These are phyloP conservation scores for Drosophila affinis DNA, from an alignment of 2,888 invertebrate genomes.

Conservation along the genomic window DNA sequence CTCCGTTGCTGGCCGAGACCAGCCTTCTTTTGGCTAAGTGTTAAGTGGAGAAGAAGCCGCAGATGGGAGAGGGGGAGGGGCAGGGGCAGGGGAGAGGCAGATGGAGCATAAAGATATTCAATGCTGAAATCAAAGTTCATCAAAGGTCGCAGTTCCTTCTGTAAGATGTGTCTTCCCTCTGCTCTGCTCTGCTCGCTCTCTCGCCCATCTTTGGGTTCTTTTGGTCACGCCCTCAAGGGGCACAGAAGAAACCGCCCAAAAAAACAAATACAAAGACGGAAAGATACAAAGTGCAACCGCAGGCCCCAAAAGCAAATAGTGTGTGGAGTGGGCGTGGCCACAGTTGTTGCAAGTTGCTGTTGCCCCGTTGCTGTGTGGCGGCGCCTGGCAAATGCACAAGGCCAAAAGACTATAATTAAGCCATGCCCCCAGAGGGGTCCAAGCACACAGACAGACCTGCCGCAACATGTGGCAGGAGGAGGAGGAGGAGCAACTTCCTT, in stretches of 20 bases:
- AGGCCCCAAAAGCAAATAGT: conserved; percentile 63
- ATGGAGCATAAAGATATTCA: too few species aligned
- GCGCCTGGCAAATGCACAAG: conserved; percentile 73
- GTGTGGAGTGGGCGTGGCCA: conserved; percentile 66
- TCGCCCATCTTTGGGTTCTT: too few species aligned
- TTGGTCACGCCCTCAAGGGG: too few species aligned
- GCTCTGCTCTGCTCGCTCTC: too few species aligned
- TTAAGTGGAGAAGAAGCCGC: conserved; percentile 26
- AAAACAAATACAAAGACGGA: conserved; percentile 28
- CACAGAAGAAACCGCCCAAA: conserved; percentile 42
- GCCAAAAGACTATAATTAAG: conserved; percentile 83
- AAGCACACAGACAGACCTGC: conserved; percentile 22
- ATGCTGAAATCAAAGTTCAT: too few species aligned
- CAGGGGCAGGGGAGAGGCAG: too few species aligned
- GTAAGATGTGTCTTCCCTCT: too few species aligned
- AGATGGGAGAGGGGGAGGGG: too few species aligned
- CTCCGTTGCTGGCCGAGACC: background rate
- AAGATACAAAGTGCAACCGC: conserved; percentile 40
- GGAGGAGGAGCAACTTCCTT: conserved; percentile 59
- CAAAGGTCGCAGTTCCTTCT: too few species aligned
- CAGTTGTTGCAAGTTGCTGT: conserved; percentile 38
- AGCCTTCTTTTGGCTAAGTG: conserved; percentile 11
- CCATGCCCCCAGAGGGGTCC: conserved; percentile 68
- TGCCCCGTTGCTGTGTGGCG: conserved; percentile 51
- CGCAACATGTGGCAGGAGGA: conserved; percentile 6